Percentiles rank a stretch among this genome's conserved stretches.
phyloP scores from a whole-genome alignment of 2,797 vertebrate species.

The Chelonia mydas region DNA sequence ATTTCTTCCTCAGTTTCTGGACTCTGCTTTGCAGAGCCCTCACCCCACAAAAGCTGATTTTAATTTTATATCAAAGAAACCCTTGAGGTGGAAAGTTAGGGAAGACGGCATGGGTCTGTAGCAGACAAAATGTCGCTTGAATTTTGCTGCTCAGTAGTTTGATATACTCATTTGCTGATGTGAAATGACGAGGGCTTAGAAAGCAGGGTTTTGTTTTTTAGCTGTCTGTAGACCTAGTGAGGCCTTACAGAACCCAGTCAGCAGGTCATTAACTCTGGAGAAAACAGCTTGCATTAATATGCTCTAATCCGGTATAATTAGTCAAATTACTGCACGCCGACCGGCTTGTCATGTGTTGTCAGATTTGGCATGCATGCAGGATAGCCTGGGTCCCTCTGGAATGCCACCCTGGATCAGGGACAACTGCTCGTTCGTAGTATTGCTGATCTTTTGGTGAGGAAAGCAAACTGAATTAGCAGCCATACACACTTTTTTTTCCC shows the following conservation, averaged over 20 bases:
- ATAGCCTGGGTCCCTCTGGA: slow-evolving; percentile 89
- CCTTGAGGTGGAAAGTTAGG: slow-evolving; percentile 84
- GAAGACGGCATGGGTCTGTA: slow-evolving; percentile 77
- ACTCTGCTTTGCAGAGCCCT: slow-evolving; percentile 40
- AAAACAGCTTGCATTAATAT: slow-evolving; percentile 99
- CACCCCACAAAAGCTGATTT: slow-evolving; percentile 74
- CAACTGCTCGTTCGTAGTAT: slow-evolving; percentile 79
- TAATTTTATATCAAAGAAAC: slow-evolving; percentile 86
- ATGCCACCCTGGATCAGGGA: slow-evolving; percentile 83
- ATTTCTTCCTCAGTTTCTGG: slow-evolving; percentile 29
- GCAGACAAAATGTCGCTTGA: slow-evolving; percentile 84
- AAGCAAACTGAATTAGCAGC: slow-evolving; percentile 60
- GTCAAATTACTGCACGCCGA: slow-evolving; percentile 96
- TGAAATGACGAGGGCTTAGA: slow-evolving; percentile 86
- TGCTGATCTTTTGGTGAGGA: slow-evolving; percentile 74
- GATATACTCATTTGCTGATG: slow-evolving; percentile 90
- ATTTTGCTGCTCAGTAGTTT: slow-evolving; percentile 86
- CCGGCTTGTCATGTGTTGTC: slow-evolving; percentile 96
- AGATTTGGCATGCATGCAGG: slow-evolving; percentile 92
- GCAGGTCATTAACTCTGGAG: slow-evolving; percentile 95
- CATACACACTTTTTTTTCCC: slow-evolving; percentile 6
- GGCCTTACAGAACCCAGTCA: slow-evolving; percentile 87
- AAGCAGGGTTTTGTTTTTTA: slow-evolving; percentile 86
- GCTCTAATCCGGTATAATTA: slow-evolving; percentile 99
- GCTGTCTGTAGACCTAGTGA: slow-evolving; percentile 84